Evolutionary conservation across 2,888 invertebrate genomes (phyloP).

Genomic region (Scelioninae gen. 1): DNA sequence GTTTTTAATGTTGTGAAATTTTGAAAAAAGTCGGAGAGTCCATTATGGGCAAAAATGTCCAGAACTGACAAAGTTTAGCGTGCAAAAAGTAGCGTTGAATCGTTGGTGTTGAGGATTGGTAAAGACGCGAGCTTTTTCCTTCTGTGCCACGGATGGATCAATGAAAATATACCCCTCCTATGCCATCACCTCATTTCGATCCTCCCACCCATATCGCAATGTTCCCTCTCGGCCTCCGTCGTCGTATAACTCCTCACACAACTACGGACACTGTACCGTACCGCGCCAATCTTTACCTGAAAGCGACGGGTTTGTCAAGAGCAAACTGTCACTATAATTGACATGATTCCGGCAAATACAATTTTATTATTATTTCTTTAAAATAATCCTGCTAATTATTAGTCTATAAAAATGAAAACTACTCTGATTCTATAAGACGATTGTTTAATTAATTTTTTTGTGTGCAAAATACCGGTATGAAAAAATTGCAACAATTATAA

Average conservation of each 20-base stretch:
- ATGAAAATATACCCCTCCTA: slow-evolving; percentile 81
- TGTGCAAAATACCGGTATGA: too few species aligned
- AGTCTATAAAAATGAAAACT: not conserved
- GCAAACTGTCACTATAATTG: slow-evolving; percentile 61
- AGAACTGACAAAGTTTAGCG: slow-evolving; percentile 31
- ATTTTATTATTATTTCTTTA: slow-evolving; percentile 36
- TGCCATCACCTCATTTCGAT: slow-evolving; percentile 71
- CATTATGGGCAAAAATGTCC: slow-evolving; percentile 19
- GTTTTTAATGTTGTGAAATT: too few species aligned
- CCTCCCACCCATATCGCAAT: slow-evolving; percentile 69
- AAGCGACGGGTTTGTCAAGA: slow-evolving; percentile 75
- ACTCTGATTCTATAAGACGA: too few species aligned
- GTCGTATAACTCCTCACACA: slow-evolving; percentile 61
- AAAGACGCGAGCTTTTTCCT: slow-evolving; percentile 75
- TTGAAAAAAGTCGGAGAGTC: slow-evolving; percentile 2
- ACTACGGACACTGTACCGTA: slow-evolving; percentile 75
- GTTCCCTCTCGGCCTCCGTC: slow-evolving; percentile 63
- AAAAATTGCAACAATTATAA: too few species aligned
- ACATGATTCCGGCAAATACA: slow-evolving; percentile 51
- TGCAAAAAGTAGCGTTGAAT: slow-evolving; percentile 44
- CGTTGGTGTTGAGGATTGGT: slow-evolving; percentile 73
- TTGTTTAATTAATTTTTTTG: too few species aligned
- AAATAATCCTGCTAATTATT: slow-evolving; percentile 32
- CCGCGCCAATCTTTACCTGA: slow-evolving; percentile 79
- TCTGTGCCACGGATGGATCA: slow-evolving; percentile 82